Evolutionary conservation across 2,888 invertebrate genomes (phyloP).

Genomic region (Megalurothrips usitatus): DNA sequence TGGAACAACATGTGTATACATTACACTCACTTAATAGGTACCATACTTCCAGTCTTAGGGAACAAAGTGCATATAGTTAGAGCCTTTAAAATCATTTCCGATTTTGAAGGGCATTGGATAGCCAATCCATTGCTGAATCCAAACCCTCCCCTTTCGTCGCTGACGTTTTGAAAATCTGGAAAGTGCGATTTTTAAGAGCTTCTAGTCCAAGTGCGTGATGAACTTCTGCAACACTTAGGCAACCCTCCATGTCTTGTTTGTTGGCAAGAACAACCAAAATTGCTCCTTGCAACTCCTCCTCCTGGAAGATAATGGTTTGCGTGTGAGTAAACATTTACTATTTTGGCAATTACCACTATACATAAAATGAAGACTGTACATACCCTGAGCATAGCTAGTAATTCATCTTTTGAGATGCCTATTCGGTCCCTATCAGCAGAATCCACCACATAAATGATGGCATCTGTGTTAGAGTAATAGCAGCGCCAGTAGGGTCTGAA

Average conservation of each 20-base stretch:
- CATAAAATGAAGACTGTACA: constrained; percentile 42
- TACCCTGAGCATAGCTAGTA: constrained; percentile 94
- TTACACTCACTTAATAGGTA: constrained; percentile 4
- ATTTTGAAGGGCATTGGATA: constrained; percentile 83
- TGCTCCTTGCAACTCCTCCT: constrained; percentile 94
- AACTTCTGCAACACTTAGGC: constrained; percentile 93
- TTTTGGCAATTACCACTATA: background rate
- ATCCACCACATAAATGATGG: constrained; percentile 99
- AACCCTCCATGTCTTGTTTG: constrained; percentile 98
- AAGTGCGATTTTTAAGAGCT: constrained; percentile 91
- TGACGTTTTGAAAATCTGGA: constrained; percentile 99
- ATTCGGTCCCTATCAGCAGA: constrained; percentile 98
- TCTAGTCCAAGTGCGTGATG: constrained; percentile 94
- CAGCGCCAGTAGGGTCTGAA: constrained; percentile 98
- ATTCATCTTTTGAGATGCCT: constrained; percentile 97
- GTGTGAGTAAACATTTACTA: constrained; percentile 7
- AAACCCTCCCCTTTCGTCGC: constrained; percentile 97
- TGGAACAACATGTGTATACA: background rate
- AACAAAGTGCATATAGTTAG: background rate
- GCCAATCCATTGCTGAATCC: constrained; percentile 99
- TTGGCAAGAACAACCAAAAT: constrained; percentile 96
- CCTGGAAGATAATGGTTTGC: constrained; percentile 53
- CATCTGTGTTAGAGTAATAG: constrained; percentile 99
- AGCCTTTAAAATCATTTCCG: constrained; percentile 60
- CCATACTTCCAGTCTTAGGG: constrained; percentile 1